These are phyloP conservation scores for Pogonognathellus flavescens DNA, from an alignment of 1,140 invertebrate species.

Conservation along the genomic window DNA sequence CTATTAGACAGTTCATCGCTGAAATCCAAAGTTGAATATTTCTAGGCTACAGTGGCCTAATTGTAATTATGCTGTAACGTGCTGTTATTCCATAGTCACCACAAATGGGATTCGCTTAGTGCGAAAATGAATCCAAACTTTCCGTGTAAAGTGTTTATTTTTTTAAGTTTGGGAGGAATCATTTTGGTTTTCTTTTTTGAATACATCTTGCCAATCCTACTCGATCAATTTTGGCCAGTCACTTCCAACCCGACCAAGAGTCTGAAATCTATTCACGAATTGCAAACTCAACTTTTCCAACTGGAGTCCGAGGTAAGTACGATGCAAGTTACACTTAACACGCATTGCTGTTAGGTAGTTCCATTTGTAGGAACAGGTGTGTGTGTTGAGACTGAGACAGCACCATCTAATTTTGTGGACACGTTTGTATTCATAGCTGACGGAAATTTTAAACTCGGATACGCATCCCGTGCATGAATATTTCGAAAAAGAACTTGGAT, in stretches of 20 bases:
- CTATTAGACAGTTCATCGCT: no score
- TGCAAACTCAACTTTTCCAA: background rate
- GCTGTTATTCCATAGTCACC: no score
- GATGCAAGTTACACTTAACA: no score
- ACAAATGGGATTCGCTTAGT: no score
- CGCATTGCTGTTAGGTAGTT: no score
- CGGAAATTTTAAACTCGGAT: background rate
- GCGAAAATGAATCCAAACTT: background rate
- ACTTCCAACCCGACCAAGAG: background rate
- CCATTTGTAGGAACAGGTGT: background rate
- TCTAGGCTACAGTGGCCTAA: no score
- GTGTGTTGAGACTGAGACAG: background rate
- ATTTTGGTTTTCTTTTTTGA: background rate
- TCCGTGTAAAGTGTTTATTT: background rate
- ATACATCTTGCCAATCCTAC: background rate
- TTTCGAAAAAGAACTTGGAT: background rate
- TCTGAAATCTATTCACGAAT: background rate
- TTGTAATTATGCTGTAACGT: no score
- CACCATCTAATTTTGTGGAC: background rate
- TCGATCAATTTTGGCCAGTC: background rate
- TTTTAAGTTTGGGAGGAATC: background rate
- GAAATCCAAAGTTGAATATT: no score
- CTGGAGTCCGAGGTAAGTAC: background rate
- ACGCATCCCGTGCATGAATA: background rate
- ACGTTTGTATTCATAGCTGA: background rate